Conservation (phyloP, 2,888 invertebrate genomes). For the Drosophila koepferae region DNA sequence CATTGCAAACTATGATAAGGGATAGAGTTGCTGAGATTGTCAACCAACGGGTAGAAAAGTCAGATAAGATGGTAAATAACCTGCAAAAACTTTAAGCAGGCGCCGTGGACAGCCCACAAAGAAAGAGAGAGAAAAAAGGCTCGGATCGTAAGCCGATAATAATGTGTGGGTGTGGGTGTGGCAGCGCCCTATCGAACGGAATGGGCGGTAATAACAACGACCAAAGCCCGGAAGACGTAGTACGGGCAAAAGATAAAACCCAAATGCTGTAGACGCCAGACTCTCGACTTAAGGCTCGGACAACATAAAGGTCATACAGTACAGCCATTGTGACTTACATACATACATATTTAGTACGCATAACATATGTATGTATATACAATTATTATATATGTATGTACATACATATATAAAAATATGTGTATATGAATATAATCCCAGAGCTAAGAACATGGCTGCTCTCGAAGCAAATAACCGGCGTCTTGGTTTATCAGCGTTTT, state of each 20-base stretch:
- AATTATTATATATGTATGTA: not conserved
- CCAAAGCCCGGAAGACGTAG: conserved; percentile 66
- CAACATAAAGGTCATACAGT: conserved; percentile 39
- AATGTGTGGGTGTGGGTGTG: conserved; percentile 39
- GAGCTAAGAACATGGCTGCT: conserved; percentile 29
- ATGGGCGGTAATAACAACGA: conserved; percentile 16
- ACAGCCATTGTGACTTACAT: not conserved
- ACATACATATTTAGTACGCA: too few relatives aligned
- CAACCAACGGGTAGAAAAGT: conserved; percentile 55
- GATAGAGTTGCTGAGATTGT: conserved; percentile 30
- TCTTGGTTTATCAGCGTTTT: conserved; percentile 49
- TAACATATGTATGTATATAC: not conserved
- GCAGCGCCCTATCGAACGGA: conserved; percentile 43
- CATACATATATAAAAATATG: not conserved
- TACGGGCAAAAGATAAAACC: conserved; percentile 57
- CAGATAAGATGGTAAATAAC: conserved; percentile 77
- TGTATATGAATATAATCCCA: too few relatives aligned
- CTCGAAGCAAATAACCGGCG: conserved; percentile 18
- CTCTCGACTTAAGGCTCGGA: conserved; percentile 6
- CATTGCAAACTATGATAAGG: conserved; percentile 66
- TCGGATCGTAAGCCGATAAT: conserved; percentile 52
- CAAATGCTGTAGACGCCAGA: conserved; percentile 15
- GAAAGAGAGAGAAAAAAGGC: conserved; percentile 31
- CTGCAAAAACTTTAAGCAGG: conserved; percentile 66
- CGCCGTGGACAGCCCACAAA: conserved; percentile 39